Evolutionary conservation across 1,140 invertebrate genomes (phyloP).

Genomic region (Saccostrea glomerata): DNA sequence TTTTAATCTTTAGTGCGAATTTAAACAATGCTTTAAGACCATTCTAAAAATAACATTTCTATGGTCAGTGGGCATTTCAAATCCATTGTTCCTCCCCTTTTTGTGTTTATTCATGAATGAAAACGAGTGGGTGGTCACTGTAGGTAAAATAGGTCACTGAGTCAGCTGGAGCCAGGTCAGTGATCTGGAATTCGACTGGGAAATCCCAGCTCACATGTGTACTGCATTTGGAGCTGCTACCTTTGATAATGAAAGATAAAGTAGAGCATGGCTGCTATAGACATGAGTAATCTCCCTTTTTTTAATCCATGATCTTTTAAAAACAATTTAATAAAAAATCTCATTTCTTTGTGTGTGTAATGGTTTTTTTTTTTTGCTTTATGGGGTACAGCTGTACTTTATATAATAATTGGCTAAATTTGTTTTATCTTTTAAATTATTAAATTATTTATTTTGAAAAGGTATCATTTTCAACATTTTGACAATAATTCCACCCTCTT

Average conservation of each 20-base stretch:
- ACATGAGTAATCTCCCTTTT: neutral
- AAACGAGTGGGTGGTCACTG: conserved; percentile 15
- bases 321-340: too few relatives aligned
- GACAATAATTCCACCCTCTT: too few relatives aligned
- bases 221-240: neutral
- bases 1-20: too few relatives aligned
- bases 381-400: too few relatives aligned
- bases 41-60: neutral
- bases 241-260: neutral
- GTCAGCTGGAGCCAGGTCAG: conserved; percentile 10
- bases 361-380: too few relatives aligned
- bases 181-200: conserved; percentile 10
- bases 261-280: neutral
- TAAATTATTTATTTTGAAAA: too few relatives aligned
- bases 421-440: too few relatives aligned
- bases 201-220: conserved; percentile 24
- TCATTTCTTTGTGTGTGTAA: too few relatives aligned
- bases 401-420: too few relatives aligned
- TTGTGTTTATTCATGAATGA: conserved; percentile 25
- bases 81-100: neutral
- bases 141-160: conserved; percentile 23
- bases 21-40: too few relatives aligned
- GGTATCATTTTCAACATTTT: too few relatives aligned
- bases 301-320: neutral
- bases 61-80: neutral